These are phyloP conservation scores for Gobiocypris rarus DNA, from an alignment of 2,113 vertebrate genomes.

Conservation along the genomic window DNA sequence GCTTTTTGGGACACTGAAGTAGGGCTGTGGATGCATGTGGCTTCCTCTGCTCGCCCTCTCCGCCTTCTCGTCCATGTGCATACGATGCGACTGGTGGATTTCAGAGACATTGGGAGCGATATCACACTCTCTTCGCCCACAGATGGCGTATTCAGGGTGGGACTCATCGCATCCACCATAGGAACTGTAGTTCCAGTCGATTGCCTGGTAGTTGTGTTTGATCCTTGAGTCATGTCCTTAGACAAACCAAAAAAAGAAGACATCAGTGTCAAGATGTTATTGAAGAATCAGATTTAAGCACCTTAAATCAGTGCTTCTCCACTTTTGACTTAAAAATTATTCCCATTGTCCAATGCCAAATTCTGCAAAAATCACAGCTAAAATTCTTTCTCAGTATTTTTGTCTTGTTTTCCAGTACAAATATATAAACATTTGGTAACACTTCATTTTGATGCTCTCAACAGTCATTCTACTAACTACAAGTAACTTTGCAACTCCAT, in stretches of 20 bases:
- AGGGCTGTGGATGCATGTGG: conserved; percentile 75
- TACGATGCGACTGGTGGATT: conserved; percentile 78
- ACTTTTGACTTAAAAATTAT: not conserved
- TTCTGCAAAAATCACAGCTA: not conserved
- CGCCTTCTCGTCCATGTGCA: conserved; percentile 75
- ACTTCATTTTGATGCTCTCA: too few species aligned
- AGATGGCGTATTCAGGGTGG: conserved; percentile 78
- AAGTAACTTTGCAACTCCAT: too few species aligned
- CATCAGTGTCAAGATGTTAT: not conserved
- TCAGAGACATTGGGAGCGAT: conserved; percentile 77
- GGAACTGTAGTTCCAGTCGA: conserved; percentile 91
- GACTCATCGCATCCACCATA: conserved; percentile 84
- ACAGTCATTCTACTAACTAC: too few species aligned
- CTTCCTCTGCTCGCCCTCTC: conserved; percentile 78
- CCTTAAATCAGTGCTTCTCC: not conserved
- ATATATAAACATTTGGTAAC: too few species aligned
- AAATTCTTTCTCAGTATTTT: not conserved
- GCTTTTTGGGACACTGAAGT: conserved; percentile 82
- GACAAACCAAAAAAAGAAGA: conserved; percentile 55
- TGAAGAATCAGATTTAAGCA: not conserved
- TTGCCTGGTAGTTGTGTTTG: conserved; percentile 85
- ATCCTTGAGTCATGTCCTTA: conserved; percentile 82
- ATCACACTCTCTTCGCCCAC: conserved; percentile 81
- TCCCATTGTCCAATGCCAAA: not conserved
- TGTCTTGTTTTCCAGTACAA: too few species aligned